A percentile compares a stretch with the other conserved stretches of the same genome.
Evolutionary conservation across 2,797 vertebrate genomes (phyloP).

Genomic region (Etheostoma nigrum): DNA sequence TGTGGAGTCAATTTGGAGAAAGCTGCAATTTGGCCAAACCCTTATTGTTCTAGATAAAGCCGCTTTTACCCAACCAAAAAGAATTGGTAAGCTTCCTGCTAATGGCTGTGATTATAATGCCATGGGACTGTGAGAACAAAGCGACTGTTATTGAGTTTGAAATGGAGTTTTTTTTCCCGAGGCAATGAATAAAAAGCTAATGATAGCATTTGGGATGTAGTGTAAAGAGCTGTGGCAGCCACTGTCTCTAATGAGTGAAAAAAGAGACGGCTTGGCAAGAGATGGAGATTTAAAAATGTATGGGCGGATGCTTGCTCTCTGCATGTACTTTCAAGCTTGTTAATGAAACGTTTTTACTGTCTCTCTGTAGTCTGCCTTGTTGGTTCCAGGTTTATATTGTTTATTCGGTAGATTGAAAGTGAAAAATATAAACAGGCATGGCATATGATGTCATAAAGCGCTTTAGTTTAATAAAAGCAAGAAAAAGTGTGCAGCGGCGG

Average conservation of each 20-base stretch:
- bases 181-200: conserved; percentile 72
- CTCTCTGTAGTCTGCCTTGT: background rate
- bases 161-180: conserved; percentile 54
- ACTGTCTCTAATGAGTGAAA: conserved; percentile 74
- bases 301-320: conserved; percentile 55
- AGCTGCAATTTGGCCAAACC: conserved; percentile 34
- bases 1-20: conserved; percentile 25
- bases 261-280: conserved; percentile 43
- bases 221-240: conserved; percentile 62
- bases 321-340: conserved; percentile 46
- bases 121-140: conserved; percentile 47
- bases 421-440: background rate
- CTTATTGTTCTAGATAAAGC: conserved; percentile 54
- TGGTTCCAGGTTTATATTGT: conserved; percentile 6
- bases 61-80: conserved; percentile 15
- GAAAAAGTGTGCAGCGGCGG: background rate
- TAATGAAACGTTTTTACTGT: conserved; percentile 34
- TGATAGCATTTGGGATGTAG: conserved; percentile 68
- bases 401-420: background rate
- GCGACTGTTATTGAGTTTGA: conserved; percentile 57
- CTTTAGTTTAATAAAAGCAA: conserved; percentile 4
- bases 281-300: conserved; percentile 67
- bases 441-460: background rate
- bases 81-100: conserved; percentile 39
- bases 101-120: conserved; percentile 63